A percentile compares a stretch with the other conserved stretches of the same genome.
These are phyloP conservation scores for Ictidomys tridecemlineatus DNA, from an alignment of 2,113 vertebrate genomes.

Conservation along the genomic window DNA sequence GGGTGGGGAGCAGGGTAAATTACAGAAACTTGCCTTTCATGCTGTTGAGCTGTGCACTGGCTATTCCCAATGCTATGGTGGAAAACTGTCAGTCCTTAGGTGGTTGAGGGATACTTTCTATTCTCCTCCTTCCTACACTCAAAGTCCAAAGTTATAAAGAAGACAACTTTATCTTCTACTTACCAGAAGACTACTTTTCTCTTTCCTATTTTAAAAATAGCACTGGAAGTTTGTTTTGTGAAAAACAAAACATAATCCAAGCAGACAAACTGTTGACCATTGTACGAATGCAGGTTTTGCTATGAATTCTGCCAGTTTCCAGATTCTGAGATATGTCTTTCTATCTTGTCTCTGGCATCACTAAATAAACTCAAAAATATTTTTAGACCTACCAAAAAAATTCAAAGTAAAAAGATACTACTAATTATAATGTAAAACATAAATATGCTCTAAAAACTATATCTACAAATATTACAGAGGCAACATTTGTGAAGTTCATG, in stretches of 20 bases:
- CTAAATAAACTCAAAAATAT: conserved; percentile 14
- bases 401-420: background rate
- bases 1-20: background rate
- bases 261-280: background rate
- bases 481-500: background rate
- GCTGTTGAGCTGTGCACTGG: background rate
- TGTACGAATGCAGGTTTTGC: background rate
- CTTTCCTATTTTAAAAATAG: conserved; percentile 25
- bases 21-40: background rate
- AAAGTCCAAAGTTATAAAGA: background rate
- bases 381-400: background rate
- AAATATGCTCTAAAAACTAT: background rate
- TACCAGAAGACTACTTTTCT: background rate
- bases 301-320: background rate
- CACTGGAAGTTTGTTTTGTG: conserved; percentile 2
- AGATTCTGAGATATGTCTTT: background rate
- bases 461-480: background rate
- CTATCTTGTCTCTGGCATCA: background rate
- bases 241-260: background rate
- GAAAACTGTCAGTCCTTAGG: background rate
- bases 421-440: background rate
- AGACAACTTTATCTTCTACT: background rate
- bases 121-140: background rate
- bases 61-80: background rate
- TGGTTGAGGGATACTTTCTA: background rate